Evolutionary conservation across 1,140 invertebrate species (phyloP).

Genomic region (Tetraneura akinire): DNA sequence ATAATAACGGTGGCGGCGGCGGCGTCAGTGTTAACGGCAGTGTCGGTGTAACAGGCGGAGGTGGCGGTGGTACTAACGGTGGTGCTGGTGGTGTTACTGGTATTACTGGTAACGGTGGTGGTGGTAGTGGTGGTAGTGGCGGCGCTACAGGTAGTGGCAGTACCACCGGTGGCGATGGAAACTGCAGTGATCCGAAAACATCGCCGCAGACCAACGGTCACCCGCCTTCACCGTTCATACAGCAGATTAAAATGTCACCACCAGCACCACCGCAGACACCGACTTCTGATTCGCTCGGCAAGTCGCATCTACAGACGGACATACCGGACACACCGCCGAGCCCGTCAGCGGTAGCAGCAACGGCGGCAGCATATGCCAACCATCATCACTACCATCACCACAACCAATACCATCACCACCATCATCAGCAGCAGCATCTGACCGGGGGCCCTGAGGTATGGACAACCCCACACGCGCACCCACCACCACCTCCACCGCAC

Average conservation of each 20-base stretch:
- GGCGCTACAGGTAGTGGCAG: background rate
- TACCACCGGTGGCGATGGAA: background rate
- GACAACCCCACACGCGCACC: slow-evolving; percentile 60
- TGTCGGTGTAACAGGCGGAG: background rate
- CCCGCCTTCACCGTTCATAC: slow-evolving; percentile 50
- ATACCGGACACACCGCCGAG: slow-evolving; percentile 57
- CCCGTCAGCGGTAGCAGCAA: slow-evolving; percentile 57
- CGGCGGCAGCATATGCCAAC: slow-evolving; percentile 56
- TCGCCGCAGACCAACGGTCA: slow-evolving; percentile 54
- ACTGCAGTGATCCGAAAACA: slow-evolving; percentile 52
- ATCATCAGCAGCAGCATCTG: slow-evolving; percentile 54
- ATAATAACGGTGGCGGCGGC: background rate
- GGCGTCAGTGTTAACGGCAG: slow-evolving; percentile 13
- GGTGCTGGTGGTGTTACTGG: slow-evolving; percentile 30
- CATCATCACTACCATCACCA: slow-evolving; percentile 53
- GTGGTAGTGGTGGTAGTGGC: background rate
- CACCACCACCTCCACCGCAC: slow-evolving; percentile 60
- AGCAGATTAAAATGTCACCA: slow-evolving; percentile 54
- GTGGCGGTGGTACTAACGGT: background rate
- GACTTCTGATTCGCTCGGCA: slow-evolving; percentile 62
- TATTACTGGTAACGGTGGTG: slow-evolving; percentile 20
- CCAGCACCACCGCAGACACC: slow-evolving; percentile 42
- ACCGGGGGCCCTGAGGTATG: slow-evolving; percentile 64
- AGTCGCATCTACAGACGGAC: slow-evolving; percentile 66
- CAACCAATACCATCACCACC: slow-evolving; percentile 50